A percentile compares a stretch with the other conserved stretches of the same genome.
phyloP scores from a whole-genome alignment of 2,888 invertebrate species.

The Lithosia quadra region DNA sequence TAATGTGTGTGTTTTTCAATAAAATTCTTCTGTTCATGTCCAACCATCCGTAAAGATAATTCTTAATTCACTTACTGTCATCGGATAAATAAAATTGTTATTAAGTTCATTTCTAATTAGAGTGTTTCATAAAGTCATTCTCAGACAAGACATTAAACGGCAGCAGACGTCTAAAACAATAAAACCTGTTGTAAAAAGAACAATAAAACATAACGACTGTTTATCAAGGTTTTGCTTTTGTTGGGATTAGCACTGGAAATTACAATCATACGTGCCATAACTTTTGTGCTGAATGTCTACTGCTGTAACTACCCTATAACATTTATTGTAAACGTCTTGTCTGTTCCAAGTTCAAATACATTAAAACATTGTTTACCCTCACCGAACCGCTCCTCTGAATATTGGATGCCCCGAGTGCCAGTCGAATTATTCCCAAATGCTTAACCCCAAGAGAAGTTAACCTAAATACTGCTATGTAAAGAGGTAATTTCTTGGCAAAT shows the following conservation, averaged over 20 bases:
- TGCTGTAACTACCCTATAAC: background rate
- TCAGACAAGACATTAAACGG: background rate
- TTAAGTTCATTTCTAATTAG: background rate
- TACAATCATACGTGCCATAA: slow-evolving; percentile 4
- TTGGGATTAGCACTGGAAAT: background rate
- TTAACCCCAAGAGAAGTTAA: slow-evolving; percentile 4
- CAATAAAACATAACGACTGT: slow-evolving; percentile 2
- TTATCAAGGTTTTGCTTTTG: slow-evolving; percentile 2
- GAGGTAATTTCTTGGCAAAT: background rate
- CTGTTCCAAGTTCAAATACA: slow-evolving; percentile 2
- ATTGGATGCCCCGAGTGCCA: slow-evolving; percentile 13
- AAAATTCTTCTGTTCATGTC: background rate
- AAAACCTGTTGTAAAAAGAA: slow-evolving; percentile 2
- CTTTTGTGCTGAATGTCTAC: slow-evolving; percentile 1
- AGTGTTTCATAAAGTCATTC: background rate
- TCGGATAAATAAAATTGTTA: too few relatives aligned
- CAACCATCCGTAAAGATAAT: background rate
- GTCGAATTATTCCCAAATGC: slow-evolving; percentile 11
- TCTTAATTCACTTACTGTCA: background rate
- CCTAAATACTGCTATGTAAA: slow-evolving; percentile 6
- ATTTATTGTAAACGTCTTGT: background rate
- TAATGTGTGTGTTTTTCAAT: too few relatives aligned
- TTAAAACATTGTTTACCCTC: slow-evolving; percentile 8
- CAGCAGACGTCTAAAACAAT: slow-evolving; percentile 1
- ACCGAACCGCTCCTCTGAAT: slow-evolving; percentile 12